These are phyloP conservation scores for Gambusia affinis DNA, from an alignment of 2,113 vertebrate species.

Conservation along the genomic window DNA sequence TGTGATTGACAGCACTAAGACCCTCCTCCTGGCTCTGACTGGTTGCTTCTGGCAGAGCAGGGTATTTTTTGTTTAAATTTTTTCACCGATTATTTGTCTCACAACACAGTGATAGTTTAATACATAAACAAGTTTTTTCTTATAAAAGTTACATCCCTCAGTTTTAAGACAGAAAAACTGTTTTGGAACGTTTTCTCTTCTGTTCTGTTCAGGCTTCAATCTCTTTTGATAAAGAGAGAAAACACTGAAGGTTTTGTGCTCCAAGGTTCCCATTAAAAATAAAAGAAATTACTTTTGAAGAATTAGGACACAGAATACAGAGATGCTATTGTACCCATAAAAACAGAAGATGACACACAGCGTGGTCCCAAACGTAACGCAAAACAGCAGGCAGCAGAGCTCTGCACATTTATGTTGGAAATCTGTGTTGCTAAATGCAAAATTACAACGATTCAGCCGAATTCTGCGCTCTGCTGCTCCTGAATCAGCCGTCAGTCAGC, in stretches of 20 bases:
- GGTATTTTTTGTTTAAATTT: too few relatives aligned
- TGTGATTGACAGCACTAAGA: too few relatives aligned
- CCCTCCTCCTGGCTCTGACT: too few relatives aligned
- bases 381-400: background rate
- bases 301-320: slow-evolving; percentile 24
- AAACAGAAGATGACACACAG: background rate
- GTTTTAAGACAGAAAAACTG: too few relatives aligned
- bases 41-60: too few relatives aligned
- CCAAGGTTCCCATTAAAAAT: background rate
- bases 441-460: background rate
- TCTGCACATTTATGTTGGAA: background rate
- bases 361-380: background rate
- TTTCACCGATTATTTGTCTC: too few relatives aligned
- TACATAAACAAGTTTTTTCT: too few relatives aligned
- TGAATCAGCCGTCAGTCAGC: slow-evolving; percentile 44
- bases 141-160: too few relatives aligned
- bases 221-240: background rate
- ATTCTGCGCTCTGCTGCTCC: slow-evolving; percentile 14
- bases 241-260: background rate
- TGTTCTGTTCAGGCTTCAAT: background rate
- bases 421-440: background rate
- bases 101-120: too few relatives aligned
- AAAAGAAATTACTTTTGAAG: background rate
- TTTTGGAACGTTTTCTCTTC: background rate
- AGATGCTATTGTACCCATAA: background rate